A percentile compares a stretch with the other conserved stretches of the same genome.
Conservation (phyloP, 1,140 invertebrate species). For the Cyclargus thomasi region DNA sequence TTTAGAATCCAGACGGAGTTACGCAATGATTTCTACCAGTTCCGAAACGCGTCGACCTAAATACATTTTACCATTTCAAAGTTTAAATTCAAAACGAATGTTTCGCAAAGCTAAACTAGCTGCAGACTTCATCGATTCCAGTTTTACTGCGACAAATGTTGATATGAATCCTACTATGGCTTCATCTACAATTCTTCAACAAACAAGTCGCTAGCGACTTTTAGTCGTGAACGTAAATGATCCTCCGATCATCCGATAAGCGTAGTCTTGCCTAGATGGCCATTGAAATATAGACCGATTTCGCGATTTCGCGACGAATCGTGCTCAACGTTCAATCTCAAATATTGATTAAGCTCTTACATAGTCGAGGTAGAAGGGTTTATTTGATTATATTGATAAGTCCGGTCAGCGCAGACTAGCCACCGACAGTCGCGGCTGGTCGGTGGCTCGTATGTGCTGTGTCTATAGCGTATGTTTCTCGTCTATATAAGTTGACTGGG, state of each 20-base stretch:
- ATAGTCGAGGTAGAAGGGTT: not conserved
- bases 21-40: constrained; percentile 16
- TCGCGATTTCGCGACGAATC: not conserved
- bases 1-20: not conserved
- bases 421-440: not conserved
- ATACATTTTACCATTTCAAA: constrained; percentile 7
- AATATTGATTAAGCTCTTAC: constrained; percentile 3
- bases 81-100: constrained; percentile 3
- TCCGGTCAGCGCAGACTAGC: not conserved
- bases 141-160: no score
- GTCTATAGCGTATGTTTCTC: not conserved
- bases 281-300: not conserved
- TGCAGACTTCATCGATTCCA: no score
- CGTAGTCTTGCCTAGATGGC: not conserved
- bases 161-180: no score
- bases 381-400: not conserved
- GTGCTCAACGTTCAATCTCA: constrained; percentile 2
- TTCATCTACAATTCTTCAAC: no score
- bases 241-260: not conserved
- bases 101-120: not conserved
- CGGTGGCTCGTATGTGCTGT: not conserved
- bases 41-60: constrained; percentile 28
- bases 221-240: no score
- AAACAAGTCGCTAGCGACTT: no score
- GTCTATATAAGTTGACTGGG: constrained; percentile 19